Evolutionary conservation across 2,888 invertebrate genomes (phyloP).

Genomic region (Orchestes rusci): DNA sequence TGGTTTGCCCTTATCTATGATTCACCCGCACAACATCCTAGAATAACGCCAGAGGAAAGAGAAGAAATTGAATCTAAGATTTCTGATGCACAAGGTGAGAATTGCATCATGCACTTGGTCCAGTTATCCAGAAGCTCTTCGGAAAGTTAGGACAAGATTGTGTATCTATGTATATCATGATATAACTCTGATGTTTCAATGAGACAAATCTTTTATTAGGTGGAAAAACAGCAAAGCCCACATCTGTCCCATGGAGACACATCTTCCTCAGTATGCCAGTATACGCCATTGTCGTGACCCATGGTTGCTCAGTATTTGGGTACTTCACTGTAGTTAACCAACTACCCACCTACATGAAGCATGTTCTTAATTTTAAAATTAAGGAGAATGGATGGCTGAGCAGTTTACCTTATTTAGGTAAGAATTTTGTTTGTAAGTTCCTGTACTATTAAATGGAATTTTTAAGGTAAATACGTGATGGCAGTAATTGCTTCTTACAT

Average conservation of each 20-base stretch:
- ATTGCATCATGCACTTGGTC: background rate
- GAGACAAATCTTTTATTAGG: too few relatives aligned
- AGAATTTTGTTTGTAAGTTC: conserved; percentile 28
- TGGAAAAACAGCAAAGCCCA: conserved; percentile 37
- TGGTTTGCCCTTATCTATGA: conserved; percentile 80
- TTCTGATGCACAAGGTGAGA: conserved; percentile 38
- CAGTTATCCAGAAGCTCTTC: background rate
- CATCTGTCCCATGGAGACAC: conserved; percentile 65
- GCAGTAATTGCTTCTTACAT: conserved; percentile 66
- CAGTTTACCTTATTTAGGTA: conserved; percentile 76
- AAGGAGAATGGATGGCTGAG: conserved; percentile 81
- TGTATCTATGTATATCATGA: too few relatives aligned
- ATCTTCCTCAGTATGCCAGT: conserved; percentile 67
- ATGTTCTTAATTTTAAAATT: conserved; percentile 68
- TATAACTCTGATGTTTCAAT: background rate
- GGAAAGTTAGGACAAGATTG: background rate
- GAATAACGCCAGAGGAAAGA: conserved; percentile 67
- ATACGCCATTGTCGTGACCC: conserved; percentile 80
- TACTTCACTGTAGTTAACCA: conserved; percentile 86
- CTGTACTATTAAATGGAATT: too few relatives aligned
- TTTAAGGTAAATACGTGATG: conserved; percentile 63
- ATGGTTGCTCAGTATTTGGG: conserved; percentile 77
- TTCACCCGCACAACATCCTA: conserved; percentile 74
- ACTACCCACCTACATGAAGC: conserved; percentile 78
- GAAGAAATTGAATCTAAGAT: conserved; percentile 60